A percentile compares a stretch with the other conserved stretches of the same genome.
Conservation (phyloP, 2,797 vertebrate genomes). For the Tachyglossus aculeatus region DNA sequence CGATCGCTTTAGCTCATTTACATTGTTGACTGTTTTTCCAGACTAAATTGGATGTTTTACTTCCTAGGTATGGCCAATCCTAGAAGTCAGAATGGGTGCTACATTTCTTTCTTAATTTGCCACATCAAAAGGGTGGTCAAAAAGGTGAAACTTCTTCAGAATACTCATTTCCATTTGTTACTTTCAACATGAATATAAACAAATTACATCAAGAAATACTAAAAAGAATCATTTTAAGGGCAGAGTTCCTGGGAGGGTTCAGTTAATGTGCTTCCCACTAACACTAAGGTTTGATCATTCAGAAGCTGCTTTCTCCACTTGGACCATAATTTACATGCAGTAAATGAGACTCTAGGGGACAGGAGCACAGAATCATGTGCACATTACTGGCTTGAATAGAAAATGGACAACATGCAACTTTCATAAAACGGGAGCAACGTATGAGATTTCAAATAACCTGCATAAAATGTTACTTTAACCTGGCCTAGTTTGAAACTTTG, state of each 20-base stretch:
- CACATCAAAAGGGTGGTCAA: background rate
- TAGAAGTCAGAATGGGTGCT: too few relatives aligned
- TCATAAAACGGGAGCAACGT: background rate
- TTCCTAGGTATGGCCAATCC: too few relatives aligned
- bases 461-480: too few relatives aligned
- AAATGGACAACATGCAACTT: background rate
- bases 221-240: background rate
- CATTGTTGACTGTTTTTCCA: too few relatives aligned
- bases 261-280: background rate
- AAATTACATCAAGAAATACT: background rate
- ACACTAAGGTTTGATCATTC: background rate
- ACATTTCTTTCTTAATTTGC: too few relatives aligned
- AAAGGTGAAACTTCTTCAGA: background rate
- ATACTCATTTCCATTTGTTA: background rate
- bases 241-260: background rate
- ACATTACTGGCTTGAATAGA: too few relatives aligned
- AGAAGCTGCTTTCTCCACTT: background rate
- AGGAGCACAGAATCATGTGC: too few relatives aligned
- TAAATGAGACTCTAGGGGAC: too few relatives aligned
- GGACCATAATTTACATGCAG: background rate
- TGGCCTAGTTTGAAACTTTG: too few relatives aligned
- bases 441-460: background rate
- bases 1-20: too few relatives aligned
- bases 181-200: background rate
- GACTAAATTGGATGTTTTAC: too few relatives aligned